Conservation (phyloP, 2,888 invertebrate genomes). For the Drosophila koepferae region DNA sequence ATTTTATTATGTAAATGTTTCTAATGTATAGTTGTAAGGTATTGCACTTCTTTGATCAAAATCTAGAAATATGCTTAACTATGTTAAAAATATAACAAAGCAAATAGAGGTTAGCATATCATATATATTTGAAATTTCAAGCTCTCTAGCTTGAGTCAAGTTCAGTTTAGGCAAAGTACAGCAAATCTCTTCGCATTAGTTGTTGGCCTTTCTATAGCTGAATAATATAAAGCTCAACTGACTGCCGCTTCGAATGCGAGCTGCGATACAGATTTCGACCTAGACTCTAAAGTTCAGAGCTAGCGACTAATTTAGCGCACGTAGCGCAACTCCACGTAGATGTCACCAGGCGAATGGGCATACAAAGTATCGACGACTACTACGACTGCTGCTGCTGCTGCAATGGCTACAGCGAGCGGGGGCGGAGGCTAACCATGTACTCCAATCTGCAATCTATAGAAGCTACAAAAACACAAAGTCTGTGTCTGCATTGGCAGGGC, state of each 20-base stretch:
- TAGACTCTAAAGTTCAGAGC: slow-evolving; percentile 38
- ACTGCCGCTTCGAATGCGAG: slow-evolving; percentile 2
- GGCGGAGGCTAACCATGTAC: slow-evolving; percentile 54
- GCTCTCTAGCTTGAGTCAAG: not conserved
- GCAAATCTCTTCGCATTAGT: not conserved
- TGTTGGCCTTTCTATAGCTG: not conserved
- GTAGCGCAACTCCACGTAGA: slow-evolving; percentile 57
- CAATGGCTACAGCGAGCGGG: slow-evolving; percentile 28
- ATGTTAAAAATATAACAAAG: too few species aligned
- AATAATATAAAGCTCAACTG: slow-evolving; percentile 1
- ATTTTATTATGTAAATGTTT: not conserved
- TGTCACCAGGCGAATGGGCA: slow-evolving; percentile 50
- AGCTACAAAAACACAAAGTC: slow-evolving; percentile 46
- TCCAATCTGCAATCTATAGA: slow-evolving; percentile 74
- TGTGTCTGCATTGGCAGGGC: slow-evolving; percentile 1
- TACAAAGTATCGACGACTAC: slow-evolving; percentile 39
- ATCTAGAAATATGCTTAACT: too few species aligned
- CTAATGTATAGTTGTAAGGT: too few species aligned
- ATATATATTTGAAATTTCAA: too few species aligned
- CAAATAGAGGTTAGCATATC: too few species aligned
- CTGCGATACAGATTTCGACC: slow-evolving; percentile 13
- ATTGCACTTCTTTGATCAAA: too few species aligned
- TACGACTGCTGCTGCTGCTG: slow-evolving; percentile 26
- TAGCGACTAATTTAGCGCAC: slow-evolving; percentile 70
- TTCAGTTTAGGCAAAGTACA: not conserved